Evolutionary conservation across 2,113 vertebrate genomes (phyloP).

Genomic region (Papio anubis): DNA sequence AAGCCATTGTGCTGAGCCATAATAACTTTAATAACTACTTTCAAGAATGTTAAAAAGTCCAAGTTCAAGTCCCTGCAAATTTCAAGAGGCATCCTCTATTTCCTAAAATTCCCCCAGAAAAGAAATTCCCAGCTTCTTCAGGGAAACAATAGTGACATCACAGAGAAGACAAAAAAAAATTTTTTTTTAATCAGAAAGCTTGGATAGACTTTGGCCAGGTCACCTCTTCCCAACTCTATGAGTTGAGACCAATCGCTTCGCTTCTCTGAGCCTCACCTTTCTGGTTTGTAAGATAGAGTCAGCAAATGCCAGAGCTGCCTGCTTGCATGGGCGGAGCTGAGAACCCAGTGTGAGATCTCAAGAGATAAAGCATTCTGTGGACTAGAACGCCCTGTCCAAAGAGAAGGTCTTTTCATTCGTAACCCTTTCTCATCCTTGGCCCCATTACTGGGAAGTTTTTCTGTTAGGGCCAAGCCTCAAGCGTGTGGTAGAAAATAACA

Average conservation of each 20-base stretch:
- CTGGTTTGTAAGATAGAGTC: not conserved
- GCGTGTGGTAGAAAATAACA: constrained; percentile 45
- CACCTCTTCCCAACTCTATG: not conserved
- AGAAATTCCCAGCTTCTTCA: not conserved
- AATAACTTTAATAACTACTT: not conserved
- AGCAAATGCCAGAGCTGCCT: not conserved
- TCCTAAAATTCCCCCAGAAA: constrained; percentile 2
- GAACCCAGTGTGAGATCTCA: not conserved
- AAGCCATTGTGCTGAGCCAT: too few species aligned
- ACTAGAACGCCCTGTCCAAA: not conserved
- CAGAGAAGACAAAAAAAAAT: not conserved
- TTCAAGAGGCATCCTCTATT: not conserved
- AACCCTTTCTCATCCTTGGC: not conserved
- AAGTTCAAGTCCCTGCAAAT: not conserved
- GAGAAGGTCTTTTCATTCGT: not conserved
- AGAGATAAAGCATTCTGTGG: not conserved
- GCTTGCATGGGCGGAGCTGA: not conserved
- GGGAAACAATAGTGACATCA: not conserved
- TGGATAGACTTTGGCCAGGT: too few species aligned
- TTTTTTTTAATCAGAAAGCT: not conserved
- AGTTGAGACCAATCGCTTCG: not conserved
- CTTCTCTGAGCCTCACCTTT: not conserved
- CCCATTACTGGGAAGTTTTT: not conserved
- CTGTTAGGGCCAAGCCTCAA: not conserved
- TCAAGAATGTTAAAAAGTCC: not conserved